Conservation (phyloP, 2,113 vertebrate species). For the Phrynosoma blainvillii region DNA sequence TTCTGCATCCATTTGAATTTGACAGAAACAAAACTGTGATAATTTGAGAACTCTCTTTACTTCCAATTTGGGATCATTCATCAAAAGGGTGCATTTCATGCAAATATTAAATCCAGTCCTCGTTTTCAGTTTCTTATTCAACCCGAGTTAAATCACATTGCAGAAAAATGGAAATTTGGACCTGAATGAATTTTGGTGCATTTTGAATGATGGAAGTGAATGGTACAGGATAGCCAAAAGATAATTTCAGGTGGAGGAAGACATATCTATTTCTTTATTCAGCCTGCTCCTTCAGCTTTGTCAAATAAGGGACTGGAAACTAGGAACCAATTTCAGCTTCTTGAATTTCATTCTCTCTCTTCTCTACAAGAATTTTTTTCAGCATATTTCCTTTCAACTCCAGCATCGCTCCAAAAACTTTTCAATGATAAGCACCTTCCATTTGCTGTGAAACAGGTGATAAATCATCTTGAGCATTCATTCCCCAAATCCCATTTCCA, state of each 20-base stretch:
- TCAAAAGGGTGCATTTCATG: not conserved
- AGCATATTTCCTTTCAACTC: not conserved
- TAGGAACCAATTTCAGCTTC: not conserved
- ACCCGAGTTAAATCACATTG: not conserved
- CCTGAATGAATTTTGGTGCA: not conserved
- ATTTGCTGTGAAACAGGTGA: not conserved
- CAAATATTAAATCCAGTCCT: not conserved
- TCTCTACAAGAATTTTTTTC: not conserved
- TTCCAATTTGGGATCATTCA: not conserved
- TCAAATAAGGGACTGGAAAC: not conserved
- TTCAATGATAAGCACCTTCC: not conserved
- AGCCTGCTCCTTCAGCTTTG: not conserved
- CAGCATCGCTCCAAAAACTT: not conserved
- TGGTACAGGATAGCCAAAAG: not conserved
- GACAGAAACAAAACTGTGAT: not conserved
- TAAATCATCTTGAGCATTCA: not conserved
- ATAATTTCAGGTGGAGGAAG: not conserved
- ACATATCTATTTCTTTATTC: not conserved
- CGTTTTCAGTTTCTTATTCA: not conserved
- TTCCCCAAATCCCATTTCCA: not conserved
- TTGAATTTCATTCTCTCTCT: not conserved
- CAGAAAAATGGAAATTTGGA: not conserved
- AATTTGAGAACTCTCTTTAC: not conserved
- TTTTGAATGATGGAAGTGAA: not conserved
- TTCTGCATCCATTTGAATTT: not conserved